Conservation (phyloP, 2,888 invertebrate species). For the Lysandra coridon region DNA sequence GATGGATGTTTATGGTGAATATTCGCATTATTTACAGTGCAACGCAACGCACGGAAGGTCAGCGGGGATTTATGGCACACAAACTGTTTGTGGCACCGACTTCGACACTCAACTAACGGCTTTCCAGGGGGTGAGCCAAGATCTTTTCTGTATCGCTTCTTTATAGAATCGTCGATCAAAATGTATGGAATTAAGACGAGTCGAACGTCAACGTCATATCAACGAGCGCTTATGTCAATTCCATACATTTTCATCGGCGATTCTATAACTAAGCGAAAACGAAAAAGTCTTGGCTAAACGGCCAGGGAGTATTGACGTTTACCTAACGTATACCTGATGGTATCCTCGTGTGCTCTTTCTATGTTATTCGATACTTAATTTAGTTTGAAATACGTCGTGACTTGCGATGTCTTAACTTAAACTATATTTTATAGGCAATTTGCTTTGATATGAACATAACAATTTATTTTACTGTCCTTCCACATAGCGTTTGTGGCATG, state of each 20-base stretch:
- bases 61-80: constrained; percentile 69
- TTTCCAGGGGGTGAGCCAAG: not conserved
- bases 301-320: constrained; percentile 44
- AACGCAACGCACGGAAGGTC: constrained; percentile 58
- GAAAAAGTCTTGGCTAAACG: constrained; percentile 33
- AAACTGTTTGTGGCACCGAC: constrained; percentile 65
- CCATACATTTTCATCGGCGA: no score
- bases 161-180: no score
- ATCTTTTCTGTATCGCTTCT: no score
- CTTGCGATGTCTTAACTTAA: not conserved
- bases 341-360: constrained; percentile 14
- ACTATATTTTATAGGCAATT: not conserved
- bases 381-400: not conserved
- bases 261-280: no score
- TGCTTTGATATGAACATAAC: not conserved
- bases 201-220: no score
- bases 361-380: constrained; percentile 1
- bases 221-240: no score
- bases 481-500: no score
- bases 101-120: constrained; percentile 56
- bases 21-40: constrained; percentile 44
- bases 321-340: constrained; percentile 32
- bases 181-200: no score
- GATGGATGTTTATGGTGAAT: constrained; percentile 30
- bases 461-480: not conserved